Conservation (phyloP, 2,888 invertebrate genomes). For the Tetheella fluctuosa region DNA sequence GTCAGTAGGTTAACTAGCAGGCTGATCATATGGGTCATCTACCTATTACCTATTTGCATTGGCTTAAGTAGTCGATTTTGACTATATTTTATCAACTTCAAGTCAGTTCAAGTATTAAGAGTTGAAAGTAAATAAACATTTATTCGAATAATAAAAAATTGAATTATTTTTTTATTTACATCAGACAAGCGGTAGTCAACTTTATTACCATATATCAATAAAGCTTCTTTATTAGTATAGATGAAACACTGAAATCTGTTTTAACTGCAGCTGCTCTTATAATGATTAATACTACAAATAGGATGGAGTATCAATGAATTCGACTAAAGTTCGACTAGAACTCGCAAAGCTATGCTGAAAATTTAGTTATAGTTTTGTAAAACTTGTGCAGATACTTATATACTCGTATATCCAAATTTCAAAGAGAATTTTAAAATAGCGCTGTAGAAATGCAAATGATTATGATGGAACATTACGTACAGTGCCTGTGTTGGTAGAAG, state of each 20-base stretch:
- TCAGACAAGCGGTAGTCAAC: too few species aligned
- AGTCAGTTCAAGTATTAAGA: too few species aligned
- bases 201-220: background rate
- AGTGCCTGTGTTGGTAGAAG: conserved; percentile 7
- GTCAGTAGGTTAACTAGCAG: too few species aligned
- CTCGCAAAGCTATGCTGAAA: background rate
- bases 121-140: too few species aligned
- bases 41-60: too few species aligned
- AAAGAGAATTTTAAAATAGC: conserved; percentile 27
- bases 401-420: background rate
- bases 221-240: too few species aligned
- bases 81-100: too few species aligned
- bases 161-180: too few species aligned
- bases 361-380: background rate
- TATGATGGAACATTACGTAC: conserved; percentile 25
- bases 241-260: background rate
- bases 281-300: background rate
- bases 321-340: background rate
- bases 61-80: too few species aligned
- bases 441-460: conserved; percentile 36
- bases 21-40: too few species aligned
- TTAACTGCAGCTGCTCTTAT: background rate
- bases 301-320: background rate
- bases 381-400: background rate
- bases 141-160: too few species aligned